Evolutionary conservation across 30 jellyfish, hydroid and myxozoan genomes (phyloP).

Genomic region (Calvadosia cruxmelitensis): DNA sequence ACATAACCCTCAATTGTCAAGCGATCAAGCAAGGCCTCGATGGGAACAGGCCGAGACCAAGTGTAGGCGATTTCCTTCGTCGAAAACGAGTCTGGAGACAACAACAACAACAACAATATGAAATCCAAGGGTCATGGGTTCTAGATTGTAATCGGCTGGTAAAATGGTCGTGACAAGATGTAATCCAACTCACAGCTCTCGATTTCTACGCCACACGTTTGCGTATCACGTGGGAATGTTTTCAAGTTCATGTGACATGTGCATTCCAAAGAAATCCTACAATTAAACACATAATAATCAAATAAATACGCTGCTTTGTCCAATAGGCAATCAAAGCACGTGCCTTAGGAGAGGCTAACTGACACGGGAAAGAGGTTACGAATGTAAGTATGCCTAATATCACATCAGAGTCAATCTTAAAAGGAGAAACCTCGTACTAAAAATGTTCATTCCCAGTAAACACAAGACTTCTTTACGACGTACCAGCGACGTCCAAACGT

Average conservation of each 20-base stretch:
- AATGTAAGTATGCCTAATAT: too few species aligned
- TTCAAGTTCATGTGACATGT: conserved; percentile 37
- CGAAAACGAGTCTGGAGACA: not conserved
- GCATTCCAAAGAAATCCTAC: conserved; percentile 26
- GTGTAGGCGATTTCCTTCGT: not conserved
- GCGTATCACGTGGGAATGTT: conserved; percentile 28
- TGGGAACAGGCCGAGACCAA: not conserved
- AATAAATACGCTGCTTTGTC: not conserved
- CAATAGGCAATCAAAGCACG: too few species aligned
- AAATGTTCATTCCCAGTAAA: too few species aligned
- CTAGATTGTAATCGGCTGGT: not conserved
- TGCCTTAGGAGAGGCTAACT: too few species aligned
- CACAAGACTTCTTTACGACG: too few species aligned
- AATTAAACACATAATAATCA: not conserved
- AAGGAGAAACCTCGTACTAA: too few species aligned
- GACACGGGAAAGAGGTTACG: too few species aligned
- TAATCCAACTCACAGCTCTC: conserved; percentile 27
- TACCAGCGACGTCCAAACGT: too few species aligned
- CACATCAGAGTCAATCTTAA: too few species aligned
- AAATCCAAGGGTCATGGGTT: too few species aligned
- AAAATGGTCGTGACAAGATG: too few species aligned
- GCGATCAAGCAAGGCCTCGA: not conserved
- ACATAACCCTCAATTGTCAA: not conserved
- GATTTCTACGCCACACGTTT: conserved; percentile 19
- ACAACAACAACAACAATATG: not conserved